phyloP scores from a whole-genome alignment of 2,113 vertebrate genomes.

The Python bivittatus region DNA sequence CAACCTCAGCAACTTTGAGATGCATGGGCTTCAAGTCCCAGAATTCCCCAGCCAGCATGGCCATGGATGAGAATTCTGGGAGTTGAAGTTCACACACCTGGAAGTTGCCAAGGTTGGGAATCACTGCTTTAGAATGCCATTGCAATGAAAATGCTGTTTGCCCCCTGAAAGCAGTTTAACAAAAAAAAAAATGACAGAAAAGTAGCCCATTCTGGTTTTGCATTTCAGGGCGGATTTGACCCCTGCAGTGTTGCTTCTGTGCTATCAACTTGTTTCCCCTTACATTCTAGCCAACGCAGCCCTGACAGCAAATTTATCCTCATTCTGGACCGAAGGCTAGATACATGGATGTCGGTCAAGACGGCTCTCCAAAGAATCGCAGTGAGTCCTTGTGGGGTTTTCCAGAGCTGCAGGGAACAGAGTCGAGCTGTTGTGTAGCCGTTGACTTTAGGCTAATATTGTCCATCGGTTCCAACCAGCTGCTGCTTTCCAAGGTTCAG shows the following conservation, averaged over 20 bases:
- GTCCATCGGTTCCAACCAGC: neutral
- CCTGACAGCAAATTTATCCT: slow-evolving; percentile 90
- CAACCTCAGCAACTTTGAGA: neutral
- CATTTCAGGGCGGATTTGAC: neutral
- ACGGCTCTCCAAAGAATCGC: slow-evolving; percentile 88
- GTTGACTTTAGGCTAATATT: too few relatives aligned
- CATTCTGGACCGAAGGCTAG: slow-evolving; percentile 92
- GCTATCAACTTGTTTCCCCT: slow-evolving; percentile 19
- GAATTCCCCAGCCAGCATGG: neutral
- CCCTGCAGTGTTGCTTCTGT: neutral
- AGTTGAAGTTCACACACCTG: neutral
- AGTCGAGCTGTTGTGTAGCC: neutral
- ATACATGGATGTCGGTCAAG: slow-evolving; percentile 96
- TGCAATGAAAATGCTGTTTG: neutral
- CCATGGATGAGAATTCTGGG: neutral
- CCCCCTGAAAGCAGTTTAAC: neutral
- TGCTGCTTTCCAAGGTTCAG: neutral
- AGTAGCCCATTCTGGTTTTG: neutral
- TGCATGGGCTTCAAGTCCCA: neutral
- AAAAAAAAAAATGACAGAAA: too few relatives aligned
- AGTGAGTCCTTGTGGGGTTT: slow-evolving; percentile 72
- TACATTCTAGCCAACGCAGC: slow-evolving; percentile 79
- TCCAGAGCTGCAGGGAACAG: neutral
- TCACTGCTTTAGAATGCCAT: neutral
- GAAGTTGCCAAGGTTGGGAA: neutral